A percentile compares a stretch with the other conserved stretches of the same genome.
Conservation (phyloP, 2,797 vertebrate species). For the Tenualosa thibaudeaui region DNA sequence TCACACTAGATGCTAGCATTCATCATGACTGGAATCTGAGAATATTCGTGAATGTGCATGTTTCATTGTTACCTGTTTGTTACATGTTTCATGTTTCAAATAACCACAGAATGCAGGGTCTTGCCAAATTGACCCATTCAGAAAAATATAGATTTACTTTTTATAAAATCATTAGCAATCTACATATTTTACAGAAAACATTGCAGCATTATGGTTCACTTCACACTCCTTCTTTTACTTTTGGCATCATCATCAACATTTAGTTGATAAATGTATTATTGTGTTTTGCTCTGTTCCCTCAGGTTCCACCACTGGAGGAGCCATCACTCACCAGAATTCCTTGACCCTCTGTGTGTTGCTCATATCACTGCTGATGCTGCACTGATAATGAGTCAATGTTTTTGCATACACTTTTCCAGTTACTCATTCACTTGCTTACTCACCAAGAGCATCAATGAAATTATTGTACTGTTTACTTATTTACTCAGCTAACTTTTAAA, state of each 20-base stretch:
- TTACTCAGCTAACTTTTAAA: too few relatives aligned
- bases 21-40: background rate
- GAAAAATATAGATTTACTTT: background rate
- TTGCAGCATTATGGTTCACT: background rate
- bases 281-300: background rate
- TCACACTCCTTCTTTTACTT: background rate
- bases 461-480: background rate
- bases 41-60: background rate
- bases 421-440: too few relatives aligned
- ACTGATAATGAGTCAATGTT: background rate
- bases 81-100: background rate
- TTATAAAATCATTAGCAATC: background rate
- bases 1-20: background rate
- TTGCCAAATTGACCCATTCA: background rate
- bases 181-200: background rate
- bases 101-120: background rate
- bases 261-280: background rate
- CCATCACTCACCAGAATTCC: background rate
- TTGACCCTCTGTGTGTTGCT: background rate
- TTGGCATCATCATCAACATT: background rate
- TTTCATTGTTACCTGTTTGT: too few relatives aligned
- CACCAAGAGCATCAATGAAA: background rate
- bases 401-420: background rate
- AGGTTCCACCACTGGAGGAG: background rate
- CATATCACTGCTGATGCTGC: background rate